Evolutionary conservation across 2,888 invertebrate genomes (phyloP), one percentile per base, ranked within the genome.

Genomic region (Cynaeus angustus): DNA sequence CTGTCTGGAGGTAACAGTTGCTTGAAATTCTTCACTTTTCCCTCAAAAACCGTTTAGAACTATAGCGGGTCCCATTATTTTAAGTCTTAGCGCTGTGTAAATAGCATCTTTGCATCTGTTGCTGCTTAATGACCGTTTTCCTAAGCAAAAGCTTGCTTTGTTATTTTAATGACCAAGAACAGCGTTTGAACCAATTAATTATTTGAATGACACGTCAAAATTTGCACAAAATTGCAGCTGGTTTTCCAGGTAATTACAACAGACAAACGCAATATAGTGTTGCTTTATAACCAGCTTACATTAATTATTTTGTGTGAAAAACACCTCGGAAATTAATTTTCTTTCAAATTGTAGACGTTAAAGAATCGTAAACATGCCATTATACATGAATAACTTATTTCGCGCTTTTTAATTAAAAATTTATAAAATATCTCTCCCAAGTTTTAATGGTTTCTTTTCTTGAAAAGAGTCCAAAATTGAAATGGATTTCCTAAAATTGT

Each of bases 401-500:
- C 45, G 12, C 13, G 12, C 33, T 38, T 65, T 45, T 65, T 65
- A 53, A 65, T 65, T 65, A 65, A 65, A 65, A 65, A 65, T 65
- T 65, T 65, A 50, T 62, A 41, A 61, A 61, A 33, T 12, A 37
- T 7, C 46, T 37, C 10, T 13, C 4, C 45, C 7, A 37, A 21
- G 13, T 53, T 53, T 53, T 53, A 28, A 28, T 28, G 28, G 28
- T 28, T 28, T 7, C 7, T 5, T 28, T 28, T 28, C 33, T n/a
- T 9, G 33, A 33, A 4, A 21, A 21, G 4, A 21, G 4, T 21
- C 1, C 4, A 21, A 21, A 21, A 21, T 16, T 10, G 46, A 48
- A 48, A 37, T 28, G 37, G 37, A 16, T 80, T 74, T 74, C 77
- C 74, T 74, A 78, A 79, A 33, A 41, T 41, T 41, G 41, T 81